Conservation (phyloP, 1,140 invertebrate genomes). For the Scaptomyza graminum region DNA sequence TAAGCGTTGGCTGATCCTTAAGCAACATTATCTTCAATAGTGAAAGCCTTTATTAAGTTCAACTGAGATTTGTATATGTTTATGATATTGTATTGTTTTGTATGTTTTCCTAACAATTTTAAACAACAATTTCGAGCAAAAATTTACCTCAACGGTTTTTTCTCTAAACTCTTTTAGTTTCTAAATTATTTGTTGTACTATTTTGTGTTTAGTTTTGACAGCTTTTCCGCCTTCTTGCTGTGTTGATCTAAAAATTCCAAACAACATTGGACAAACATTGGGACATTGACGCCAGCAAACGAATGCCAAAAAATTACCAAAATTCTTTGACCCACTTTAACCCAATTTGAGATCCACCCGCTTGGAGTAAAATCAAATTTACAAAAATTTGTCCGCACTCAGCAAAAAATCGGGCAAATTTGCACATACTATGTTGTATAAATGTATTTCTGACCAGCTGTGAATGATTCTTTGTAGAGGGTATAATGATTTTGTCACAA, state of each 20-base stretch:
- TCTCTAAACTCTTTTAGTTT: no score
- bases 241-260: not conserved
- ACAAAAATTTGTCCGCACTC: slow-evolving; percentile 56
- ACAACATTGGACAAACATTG: slow-evolving; percentile 28
- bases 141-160: not conserved
- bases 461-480: not conserved
- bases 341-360: not conserved
- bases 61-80: slow-evolving; percentile 2
- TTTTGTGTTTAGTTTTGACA: not conserved
- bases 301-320: slow-evolving; percentile 49
- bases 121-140: slow-evolving; percentile 10
- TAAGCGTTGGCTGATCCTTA: slow-evolving; percentile 41
- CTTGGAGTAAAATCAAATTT: slow-evolving; percentile 56
- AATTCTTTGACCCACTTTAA: not conserved
- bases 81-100: no score
- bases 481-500: not conserved
- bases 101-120: no score
- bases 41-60: not conserved
- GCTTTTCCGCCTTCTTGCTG: not conserved
- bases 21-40: slow-evolving; percentile 30
- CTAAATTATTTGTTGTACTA: not conserved
- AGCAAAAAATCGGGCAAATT: slow-evolving; percentile 59
- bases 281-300: slow-evolving; percentile 8
- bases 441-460: not conserved
- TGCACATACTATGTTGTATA: slow-evolving; percentile 25